A percentile compares a stretch with the other conserved stretches of the same genome.
Evolutionary conservation across 2,113 vertebrate species (phyloP).

Genomic region (Natator depressus): DNA sequence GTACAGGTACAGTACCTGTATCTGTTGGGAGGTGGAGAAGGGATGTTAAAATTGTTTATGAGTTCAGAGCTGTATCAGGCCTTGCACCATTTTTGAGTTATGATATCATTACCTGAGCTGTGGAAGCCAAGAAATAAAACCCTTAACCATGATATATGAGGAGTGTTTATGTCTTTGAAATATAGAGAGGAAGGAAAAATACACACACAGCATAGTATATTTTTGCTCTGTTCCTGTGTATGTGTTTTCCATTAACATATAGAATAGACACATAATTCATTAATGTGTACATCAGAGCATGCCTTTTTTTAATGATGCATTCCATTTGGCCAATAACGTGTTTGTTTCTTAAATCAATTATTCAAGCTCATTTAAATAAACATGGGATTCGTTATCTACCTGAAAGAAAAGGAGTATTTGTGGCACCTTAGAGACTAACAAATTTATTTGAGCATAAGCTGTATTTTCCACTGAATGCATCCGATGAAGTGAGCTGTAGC

Average conservation of each 20-base stretch:
- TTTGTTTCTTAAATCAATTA: conserved; percentile 56
- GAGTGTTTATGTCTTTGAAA: conserved; percentile 60
- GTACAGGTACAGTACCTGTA: background rate
- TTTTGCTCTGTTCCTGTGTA: background rate
- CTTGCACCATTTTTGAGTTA: conserved; percentile 62
- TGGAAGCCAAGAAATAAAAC: conserved; percentile 59
- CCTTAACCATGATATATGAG: conserved; percentile 54
- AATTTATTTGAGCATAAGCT: too few species aligned
- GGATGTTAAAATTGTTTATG: conserved; percentile 56
- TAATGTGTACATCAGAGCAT: conserved; percentile 50
- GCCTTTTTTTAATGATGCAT: conserved; percentile 25
- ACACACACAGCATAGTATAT: rapidly evolving
- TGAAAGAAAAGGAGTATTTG: background rate
- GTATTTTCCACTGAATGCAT: too few species aligned
- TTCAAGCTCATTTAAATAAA: conserved; percentile 63
- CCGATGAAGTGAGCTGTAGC: too few species aligned
- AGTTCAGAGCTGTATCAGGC: conserved; percentile 40
- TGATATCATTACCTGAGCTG: conserved; percentile 69
- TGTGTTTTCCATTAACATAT: background rate
- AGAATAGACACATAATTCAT: conserved; percentile 7
- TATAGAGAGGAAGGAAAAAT: conserved; percentile 45
- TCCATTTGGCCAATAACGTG: conserved; percentile 25
- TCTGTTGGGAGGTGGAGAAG: conserved; percentile 30
- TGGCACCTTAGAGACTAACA: too few species aligned
- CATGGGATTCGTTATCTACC: background rate